Evolutionary conservation across 2,113 vertebrate genomes (phyloP), one percentile per base, ranked within the genome.

Genomic region (Corydoras sp.): DNA sequence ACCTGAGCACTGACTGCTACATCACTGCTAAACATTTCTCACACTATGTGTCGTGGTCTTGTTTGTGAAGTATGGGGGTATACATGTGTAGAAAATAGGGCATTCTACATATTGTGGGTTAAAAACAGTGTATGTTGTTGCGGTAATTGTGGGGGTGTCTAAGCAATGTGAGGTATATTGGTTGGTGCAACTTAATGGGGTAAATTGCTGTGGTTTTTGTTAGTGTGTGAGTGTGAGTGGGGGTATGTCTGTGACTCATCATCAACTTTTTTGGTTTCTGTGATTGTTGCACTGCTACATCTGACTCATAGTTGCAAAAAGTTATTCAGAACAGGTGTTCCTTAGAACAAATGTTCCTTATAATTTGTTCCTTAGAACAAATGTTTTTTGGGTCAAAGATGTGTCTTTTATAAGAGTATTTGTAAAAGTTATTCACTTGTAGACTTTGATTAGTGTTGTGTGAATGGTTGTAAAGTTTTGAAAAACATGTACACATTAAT

Each of bases 171-270:
- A 71, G 53, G 59, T 31, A 35, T 58, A 30, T 66, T 29, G 51
- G 12, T 14, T 68, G 31, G 35, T 62, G 12, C 32, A 67, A 61
- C 53, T 53, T 63, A 1, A 51, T 49, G 48, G 58, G 72, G 56
- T 67, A 61, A 51, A 15, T 24, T 68, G 53, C 8, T 30, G 58
- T 59, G 72, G 71, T 73, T 15, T 55, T 35, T 55, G 68, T 53
- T 48, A 59, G 18, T 67, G 13, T 56, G 24, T 14, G 12, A 64
- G 24, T 53, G n/a, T 32, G n/a, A 5, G 10, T 11, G 24, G 50
- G 15, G 58, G 32, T 50, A 65, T 51, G 61, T 54, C 55, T 79
- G 65, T 89, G 85, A 85, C 74, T 88, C 86, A 88, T 65, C 53
- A 67, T 65, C 63, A n/a, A 55, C 59, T 18, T 61, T 29, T 63